Evolutionary conservation across 2,888 invertebrate genomes (phyloP), one percentile per base, ranked within the genome.

Genomic region (Conops quadrifasciatus): DNA sequence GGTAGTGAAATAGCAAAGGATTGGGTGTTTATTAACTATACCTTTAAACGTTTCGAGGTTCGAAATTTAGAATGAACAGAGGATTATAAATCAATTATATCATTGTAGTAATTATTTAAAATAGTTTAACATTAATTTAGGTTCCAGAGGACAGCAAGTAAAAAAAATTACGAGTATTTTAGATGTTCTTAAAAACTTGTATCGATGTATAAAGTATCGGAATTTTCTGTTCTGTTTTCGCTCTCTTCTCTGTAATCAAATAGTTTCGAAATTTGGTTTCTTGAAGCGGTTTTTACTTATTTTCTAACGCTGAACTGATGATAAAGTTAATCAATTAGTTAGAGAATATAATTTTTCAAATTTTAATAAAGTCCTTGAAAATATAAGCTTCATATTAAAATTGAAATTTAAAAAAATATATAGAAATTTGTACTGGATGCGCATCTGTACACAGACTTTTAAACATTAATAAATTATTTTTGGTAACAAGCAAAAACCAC

Each of bases 1-100:
- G 96, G 96, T 83, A 95, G 95, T 75, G 96, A 96, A 87, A 93
- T 93, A 81, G 94, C 95, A 87, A 98, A 98, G 88, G 98, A 98
- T 89, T 98, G 98, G 96, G 98, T 99, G 79, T 99, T 99, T 87
- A 97, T 99, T 85, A 99, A 99, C 89, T 99, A 99, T 88, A 99
- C 99, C 74, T 99, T 98, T 89, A 98, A 98, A 87, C 91, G 99
- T 79, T 99, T 99, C 88, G 98, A 99, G 88, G 98, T 84, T 75
- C 81, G 84, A 75, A 84, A 84, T 76, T 75, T 84, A 76, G 84
- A 84, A 78, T 84, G 80, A 68, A 62, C 62, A 58, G 30, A 36
- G 51, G 24, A 67, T 19, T 53, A 67, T n/a, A 58, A 51, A 30
- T 49, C 15, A 62, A 51, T 62, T 62, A 49, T 62, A 51, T 62